Evolutionary conservation across 2,888 invertebrate species (phyloP).

Genomic region (Lasioglossum marginatum): DNA sequence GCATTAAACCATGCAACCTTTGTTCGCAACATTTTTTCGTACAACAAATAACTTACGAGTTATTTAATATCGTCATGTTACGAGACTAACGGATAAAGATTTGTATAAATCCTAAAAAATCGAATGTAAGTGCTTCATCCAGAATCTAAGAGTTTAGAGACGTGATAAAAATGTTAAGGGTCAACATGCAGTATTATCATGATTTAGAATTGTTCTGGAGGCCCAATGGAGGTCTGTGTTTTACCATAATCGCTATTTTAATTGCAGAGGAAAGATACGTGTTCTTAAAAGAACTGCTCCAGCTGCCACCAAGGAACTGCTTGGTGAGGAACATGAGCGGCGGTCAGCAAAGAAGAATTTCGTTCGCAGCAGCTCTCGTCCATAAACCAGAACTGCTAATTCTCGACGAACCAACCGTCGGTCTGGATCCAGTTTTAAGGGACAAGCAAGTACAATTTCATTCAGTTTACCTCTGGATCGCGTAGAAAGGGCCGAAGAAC

Average conservation of each 20-base stretch:
- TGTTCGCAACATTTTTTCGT: too few species aligned
- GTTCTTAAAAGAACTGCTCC: slow-evolving; percentile 90
- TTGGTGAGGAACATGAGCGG: slow-evolving; percentile 92
- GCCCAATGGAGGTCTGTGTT: neutral
- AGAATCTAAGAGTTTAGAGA: neutral
- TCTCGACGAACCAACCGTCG: slow-evolving; percentile 97
- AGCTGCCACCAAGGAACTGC: slow-evolving; percentile 90
- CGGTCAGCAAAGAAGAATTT: slow-evolving; percentile 95
- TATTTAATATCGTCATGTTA: too few species aligned
- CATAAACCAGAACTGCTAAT: slow-evolving; percentile 95
- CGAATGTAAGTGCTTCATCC: neutral
- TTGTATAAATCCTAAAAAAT: too few species aligned
- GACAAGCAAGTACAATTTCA: slow-evolving; percentile 87
- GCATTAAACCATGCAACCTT: too few species aligned
- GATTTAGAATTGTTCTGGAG: neutral
- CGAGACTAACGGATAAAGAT: too few species aligned
- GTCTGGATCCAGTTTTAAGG: slow-evolving; percentile 94
- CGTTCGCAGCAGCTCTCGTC: slow-evolving; percentile 94
- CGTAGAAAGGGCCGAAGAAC: neutral
- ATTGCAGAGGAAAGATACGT: slow-evolving; percentile 87
- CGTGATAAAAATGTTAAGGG: neutral
- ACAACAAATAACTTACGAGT: too few species aligned
- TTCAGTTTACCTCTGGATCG: slow-evolving; percentile 8
- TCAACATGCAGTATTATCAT: neutral
- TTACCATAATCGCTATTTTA: neutral